A percentile compares a stretch with the other conserved stretches of the same genome.
Conservation (phyloP, 2,797 vertebrate species). For the Parambassis ranga region DNA sequence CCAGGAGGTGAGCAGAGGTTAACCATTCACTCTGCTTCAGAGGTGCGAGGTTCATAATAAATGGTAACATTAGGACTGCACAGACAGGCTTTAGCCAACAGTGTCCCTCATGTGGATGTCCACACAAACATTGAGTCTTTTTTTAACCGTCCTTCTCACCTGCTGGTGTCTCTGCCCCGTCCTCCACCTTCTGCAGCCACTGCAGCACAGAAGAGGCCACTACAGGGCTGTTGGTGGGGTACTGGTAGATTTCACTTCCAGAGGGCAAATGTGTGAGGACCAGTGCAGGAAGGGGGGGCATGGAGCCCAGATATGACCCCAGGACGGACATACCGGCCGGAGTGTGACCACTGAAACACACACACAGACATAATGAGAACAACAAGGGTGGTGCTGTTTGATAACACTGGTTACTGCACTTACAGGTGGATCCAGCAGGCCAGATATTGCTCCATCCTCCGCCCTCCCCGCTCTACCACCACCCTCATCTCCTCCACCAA, state of each 20-base stretch:
- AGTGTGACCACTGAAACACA: constrained; percentile 78
- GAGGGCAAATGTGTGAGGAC: constrained; percentile 82
- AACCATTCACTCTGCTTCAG: no score
- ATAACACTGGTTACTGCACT: constrained; percentile 32
- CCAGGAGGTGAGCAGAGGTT: no score
- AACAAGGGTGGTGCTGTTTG: no score
- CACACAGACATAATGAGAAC: no score
- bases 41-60: no score
- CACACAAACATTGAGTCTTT: no score
- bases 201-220: constrained; percentile 74
- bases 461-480: constrained; percentile 39
- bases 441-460: constrained; percentile 60
- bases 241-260: constrained; percentile 84
- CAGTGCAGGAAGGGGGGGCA: constrained; percentile 85
- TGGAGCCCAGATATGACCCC: constrained; percentile 79
- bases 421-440: constrained; percentile 94
- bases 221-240: constrained; percentile 79
- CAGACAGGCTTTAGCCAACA: no score
- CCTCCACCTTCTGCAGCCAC: constrained; percentile 86
- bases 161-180: constrained; percentile 78
- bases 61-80: no score
- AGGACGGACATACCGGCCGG: constrained; percentile 85
- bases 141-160: constrained; percentile 74
- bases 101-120: no score
- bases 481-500: constrained; percentile 71